Base-by-base conservation (phyloP, 2,888 invertebrate species). In the Blastobasis lacticolella region DNA sequence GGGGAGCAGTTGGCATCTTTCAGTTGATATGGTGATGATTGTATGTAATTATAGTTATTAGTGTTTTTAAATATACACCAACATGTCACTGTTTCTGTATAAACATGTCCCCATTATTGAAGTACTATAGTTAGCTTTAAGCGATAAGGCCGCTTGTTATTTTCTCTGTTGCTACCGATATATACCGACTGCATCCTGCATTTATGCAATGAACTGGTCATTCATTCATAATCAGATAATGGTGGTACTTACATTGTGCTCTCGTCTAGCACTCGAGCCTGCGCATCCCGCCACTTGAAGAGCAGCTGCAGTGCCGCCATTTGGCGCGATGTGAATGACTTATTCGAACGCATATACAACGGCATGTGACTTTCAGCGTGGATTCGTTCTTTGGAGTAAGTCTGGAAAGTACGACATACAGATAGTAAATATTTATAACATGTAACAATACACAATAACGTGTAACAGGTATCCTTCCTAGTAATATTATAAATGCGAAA, bases 191-290 rank as follows among this genome's bases (percentile, higher is more conserved):
- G 23, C 23, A 23, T 23, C 23, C 23, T 23, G 23, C 23, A 23
- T 23, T 23, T 23, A 23, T 23, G 23, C 23, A 23, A 23, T 23
- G 3, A 23, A 23, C 2, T 23, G 23, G 1, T 23, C 2, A 23
- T 23, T 23, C 23, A 23, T 23, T 23, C 23, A 23, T 23, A 23
- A 23, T 23, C 23, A 23, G 23, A 23, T 23, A 23, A 23, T 23
- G 23, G 23, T 23, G 23, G 41, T 38, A 78, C 87, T 78, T 74
- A 94, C 90, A 92, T 93, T 45, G 91, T 90, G 73, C 98, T 97
- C 78, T 99, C 99, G 79, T 99, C 99, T 69, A 97, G 94, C 51
- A 89, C 79, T 38, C 99, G 87, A 0, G 98, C 97, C 5, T 93
- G 89, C 10, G 83, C 69, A 78, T 99, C 98, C 46, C 99, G 90